Conservation (phyloP, 1,140 invertebrate genomes). For the Drosophila nasuta region DNA sequence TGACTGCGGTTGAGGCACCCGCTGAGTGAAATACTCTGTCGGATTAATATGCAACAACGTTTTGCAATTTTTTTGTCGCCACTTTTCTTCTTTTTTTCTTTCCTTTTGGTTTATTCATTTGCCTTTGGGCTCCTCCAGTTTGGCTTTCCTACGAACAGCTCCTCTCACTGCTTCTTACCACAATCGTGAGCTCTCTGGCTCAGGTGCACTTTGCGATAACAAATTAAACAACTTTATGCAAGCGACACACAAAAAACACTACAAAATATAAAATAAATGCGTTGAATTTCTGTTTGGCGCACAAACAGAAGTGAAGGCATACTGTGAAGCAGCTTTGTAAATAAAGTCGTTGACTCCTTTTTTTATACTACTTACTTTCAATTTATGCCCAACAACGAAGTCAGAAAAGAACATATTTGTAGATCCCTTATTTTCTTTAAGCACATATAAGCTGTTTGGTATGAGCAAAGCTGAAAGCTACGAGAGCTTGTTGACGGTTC, state of each 20-base stretch:
- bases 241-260: conserved; percentile 42
- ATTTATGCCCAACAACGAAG: too few species aligned
- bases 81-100: conserved; percentile 37
- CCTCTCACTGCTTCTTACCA: neutral
- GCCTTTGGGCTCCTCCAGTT: conserved; percentile 47
- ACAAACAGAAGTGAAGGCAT: conserved; percentile 5
- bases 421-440: too few species aligned
- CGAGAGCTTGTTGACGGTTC: too few species aligned
- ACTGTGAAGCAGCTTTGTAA: neutral
- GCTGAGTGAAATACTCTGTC: conserved; percentile 80
- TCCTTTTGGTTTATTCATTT: conserved; percentile 77
- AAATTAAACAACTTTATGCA: conserved; percentile 81
- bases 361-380: neutral
- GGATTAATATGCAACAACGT: conserved; percentile 81
- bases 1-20: conserved; percentile 45
- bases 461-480: too few species aligned
- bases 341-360: neutral
- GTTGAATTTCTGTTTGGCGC: conserved; percentile 21
- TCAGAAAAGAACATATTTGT: too few species aligned
- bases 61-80: conserved; percentile 63
- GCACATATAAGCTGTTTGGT: too few species aligned
- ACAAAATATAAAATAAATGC: conserved; percentile 24
- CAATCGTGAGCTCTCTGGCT: conserved; percentile 44
- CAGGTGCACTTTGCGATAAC: conserved; percentile 81
- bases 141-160: conserved; percentile 26